Evolutionary conservation across 2,113 vertebrate species (phyloP), one percentile per base, ranked within the genome.

Genomic region (Naja naja): DNA sequence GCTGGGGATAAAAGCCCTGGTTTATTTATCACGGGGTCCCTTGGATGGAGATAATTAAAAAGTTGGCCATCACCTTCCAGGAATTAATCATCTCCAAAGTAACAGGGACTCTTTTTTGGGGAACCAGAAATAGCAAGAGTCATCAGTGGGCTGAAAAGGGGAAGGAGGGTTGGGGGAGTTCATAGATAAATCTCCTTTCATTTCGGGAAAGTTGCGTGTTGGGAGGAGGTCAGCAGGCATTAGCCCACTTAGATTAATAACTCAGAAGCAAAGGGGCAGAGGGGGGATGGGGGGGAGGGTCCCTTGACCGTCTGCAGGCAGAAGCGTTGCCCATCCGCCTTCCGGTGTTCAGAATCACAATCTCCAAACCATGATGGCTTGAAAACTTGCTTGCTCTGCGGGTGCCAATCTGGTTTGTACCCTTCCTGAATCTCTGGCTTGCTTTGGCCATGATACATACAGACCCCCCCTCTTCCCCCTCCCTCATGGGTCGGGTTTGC

Each of bases 31-130:
- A 30, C 30, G 5, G 86, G 53, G 81, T 88, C 90, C 27, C 52
- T 91, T 88, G 91, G 93, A 88, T 91, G 86, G 55, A 18, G 93
- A 91, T 93, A 91, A 93, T 93, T 91, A 93, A 93, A 91, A 85
- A 10, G 60, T 85, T 93, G 90, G 90, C 60, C 53, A 27, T 64
- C 60, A 85, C 91, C 60, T 90, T 18, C 1, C 23, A 56, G 90
- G 90, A 91, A 91, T 91, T 88, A 85, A 93, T 89, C 45, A 23
- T 58, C 90, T 60, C 52, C 14, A 0, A 89, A 47, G 4, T 18
- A 4, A 25, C 60, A 16, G 12, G 2, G 2, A n/a, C 39, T 25
- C n/a, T n/a, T 91, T 87, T 87, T 10, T 8, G 22, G 60, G 0
- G 34, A 12, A 54, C 16, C 55, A 30, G 90, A 91, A 91, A 91